Percentiles rank a stretch among this genome's conserved stretches.
phyloP scores from a whole-genome alignment of 2,888 invertebrate species.

The Dasysyrphus tricinctus region DNA sequence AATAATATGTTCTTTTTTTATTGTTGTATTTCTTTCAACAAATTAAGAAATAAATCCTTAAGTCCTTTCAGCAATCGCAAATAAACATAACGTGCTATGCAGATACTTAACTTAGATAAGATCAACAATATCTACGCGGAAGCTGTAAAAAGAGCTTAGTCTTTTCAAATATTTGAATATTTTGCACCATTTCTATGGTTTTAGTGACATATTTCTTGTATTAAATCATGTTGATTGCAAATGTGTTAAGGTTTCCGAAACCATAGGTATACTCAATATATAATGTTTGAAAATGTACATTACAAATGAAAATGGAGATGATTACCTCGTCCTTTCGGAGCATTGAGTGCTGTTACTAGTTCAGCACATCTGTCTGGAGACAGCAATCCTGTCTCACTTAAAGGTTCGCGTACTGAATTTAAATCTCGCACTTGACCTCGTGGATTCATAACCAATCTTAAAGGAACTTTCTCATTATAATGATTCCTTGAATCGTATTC shows the following conservation, averaged over 20 bases:
- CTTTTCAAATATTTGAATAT: background rate
- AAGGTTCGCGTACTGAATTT: conserved; percentile 87
- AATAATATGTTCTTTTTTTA: too few relatives aligned
- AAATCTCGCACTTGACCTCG: conserved; percentile 89
- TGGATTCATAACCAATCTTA: conserved; percentile 91
- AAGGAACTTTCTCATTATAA: conserved; percentile 82
- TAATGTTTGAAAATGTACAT: background rate
- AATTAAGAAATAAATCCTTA: too few relatives aligned
- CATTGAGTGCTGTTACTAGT: conserved; percentile 91
- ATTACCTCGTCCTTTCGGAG: conserved; percentile 90
- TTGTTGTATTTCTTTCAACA: too few relatives aligned
- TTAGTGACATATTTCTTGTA: background rate
- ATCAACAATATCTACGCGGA: too few relatives aligned
- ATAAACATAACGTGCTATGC: too few relatives aligned
- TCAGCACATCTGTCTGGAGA: conserved; percentile 90
- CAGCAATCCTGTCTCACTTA: conserved; percentile 86
- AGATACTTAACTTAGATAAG: too few relatives aligned
- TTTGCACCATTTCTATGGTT: background rate
- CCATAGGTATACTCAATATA: background rate
- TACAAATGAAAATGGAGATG: conserved; percentile 7
- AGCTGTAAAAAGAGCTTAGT: too few relatives aligned
- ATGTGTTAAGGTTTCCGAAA: too few relatives aligned
- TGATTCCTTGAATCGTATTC: conserved; percentile 74
- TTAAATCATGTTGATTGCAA: background rate
- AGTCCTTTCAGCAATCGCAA: too few relatives aligned